Conservation (phyloP, 2,888 invertebrate genomes). For the Sarcophaga variegata region DNA sequence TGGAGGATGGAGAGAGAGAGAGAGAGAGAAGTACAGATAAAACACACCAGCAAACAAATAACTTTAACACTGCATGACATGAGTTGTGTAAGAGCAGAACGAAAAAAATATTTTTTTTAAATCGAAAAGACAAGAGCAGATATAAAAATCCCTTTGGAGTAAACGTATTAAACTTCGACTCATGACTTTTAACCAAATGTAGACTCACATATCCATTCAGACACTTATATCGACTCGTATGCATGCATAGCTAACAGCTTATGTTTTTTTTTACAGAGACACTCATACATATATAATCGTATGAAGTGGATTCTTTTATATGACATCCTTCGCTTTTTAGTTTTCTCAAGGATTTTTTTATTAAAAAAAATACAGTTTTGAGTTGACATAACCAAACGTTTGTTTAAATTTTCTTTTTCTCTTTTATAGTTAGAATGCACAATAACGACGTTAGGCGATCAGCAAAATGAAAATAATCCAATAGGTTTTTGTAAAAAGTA, state of each 20-base stretch:
- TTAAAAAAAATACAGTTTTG: background rate
- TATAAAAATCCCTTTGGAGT: slow-evolving; percentile 41
- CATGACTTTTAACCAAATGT: slow-evolving; percentile 48
- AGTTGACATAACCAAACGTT: background rate
- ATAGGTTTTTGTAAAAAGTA: too few relatives aligned
- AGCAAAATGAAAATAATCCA: too few relatives aligned
- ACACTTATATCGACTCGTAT: background rate
- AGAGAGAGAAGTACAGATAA: background rate
- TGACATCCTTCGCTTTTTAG: slow-evolving; percentile 6
- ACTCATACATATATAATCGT: background rate
- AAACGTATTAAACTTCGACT: slow-evolving; percentile 57
- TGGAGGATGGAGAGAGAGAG: too few relatives aligned
- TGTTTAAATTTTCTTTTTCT: too few relatives aligned
- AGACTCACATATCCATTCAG: background rate
- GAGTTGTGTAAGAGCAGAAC: background rate
- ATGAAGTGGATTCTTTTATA: slow-evolving; percentile 10
- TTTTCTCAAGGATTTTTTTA: background rate
- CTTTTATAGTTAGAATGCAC: too few relatives aligned
- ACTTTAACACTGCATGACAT: slow-evolving; percentile 28
- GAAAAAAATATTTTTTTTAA: background rate
- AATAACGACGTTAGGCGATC: too few relatives aligned
- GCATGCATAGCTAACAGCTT: background rate
- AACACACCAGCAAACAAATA: background rate
- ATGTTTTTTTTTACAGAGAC: background rate
- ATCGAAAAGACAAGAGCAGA: slow-evolving; percentile 1